Base-by-base conservation (phyloP, 2,113 vertebrate genomes). In the Neodontobutis hainanensis region DNA sequence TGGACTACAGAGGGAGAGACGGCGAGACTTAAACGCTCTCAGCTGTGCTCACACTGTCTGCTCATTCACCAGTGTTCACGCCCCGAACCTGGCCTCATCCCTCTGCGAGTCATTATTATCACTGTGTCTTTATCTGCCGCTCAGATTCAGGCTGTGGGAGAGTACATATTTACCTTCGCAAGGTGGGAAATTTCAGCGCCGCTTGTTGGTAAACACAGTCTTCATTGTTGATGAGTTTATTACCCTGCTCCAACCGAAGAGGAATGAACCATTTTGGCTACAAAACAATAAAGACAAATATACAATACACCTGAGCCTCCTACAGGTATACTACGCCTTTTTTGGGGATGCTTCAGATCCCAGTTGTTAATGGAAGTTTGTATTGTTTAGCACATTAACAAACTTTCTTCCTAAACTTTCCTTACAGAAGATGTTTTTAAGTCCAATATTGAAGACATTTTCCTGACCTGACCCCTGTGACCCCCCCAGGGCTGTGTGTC, bases 21-120 rank as follows among this genome's bases (percentile, higher is more conserved):
- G 62, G 65, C 19, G 45, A 46, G 77, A 86, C 77, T 90, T 92
- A 92, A 94, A 89, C 89, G 74, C 80, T 93, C 75, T 95, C 94
- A 94, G 91, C 93, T 95, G 94, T 94, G 91, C 88, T 92, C 90
- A 92, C 93, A 92, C 78, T 62, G 58, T 87, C 66, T 61, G 68
- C 58, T 67, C 90, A 74, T 94, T 92, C 90, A 88, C 88, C 80
- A 78, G 80, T 88, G 72, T 86, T 92, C 82, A 85, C 75, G 80
- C 73, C 90, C 70, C 11, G 68, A 84, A 69, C 66, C 46, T 69
- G 67, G 60, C 46, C 46, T 16, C 75, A 61, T 42, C 60, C 19
- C 35, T 1, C 50, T 67, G 3, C 11, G 11, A 75, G 47, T 62
- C 71, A 68, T 74, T 75, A 76, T 75, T 75, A 76, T 75, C 75